These are phyloP conservation scores for Campoletis sonorensis DNA, from an alignment of 1,140 invertebrate genomes.

Conservation along the genomic window DNA sequence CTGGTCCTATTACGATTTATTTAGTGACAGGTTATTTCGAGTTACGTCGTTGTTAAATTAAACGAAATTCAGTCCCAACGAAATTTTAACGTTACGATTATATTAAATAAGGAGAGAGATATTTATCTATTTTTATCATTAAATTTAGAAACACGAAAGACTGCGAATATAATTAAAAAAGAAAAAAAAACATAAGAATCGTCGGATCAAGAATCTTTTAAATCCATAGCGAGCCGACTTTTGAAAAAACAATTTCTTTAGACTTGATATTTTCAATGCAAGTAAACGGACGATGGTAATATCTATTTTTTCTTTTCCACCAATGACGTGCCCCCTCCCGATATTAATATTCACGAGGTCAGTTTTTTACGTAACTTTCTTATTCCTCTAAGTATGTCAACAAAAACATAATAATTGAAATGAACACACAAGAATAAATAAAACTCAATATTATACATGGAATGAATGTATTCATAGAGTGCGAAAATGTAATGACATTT, in stretches of 20 bases:
- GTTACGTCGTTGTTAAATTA: not conserved
- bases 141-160: too few relatives aligned
- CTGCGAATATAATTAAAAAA: too few relatives aligned
- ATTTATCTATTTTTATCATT: too few relatives aligned
- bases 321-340: slow-evolving; percentile 68
- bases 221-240: not conserved
- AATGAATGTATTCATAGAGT: slow-evolving; percentile 13
- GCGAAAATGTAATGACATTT: not conserved
- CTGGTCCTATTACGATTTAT: slow-evolving; percentile 70
- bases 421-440: too few relatives aligned
- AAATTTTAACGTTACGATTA: too few relatives aligned
- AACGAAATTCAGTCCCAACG: too few relatives aligned
- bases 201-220: too few relatives aligned
- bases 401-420: slow-evolving; percentile 38
- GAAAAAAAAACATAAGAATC: too few relatives aligned
- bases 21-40: slow-evolving; percentile 55
- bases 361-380: slow-evolving; percentile 76
- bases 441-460: not conserved
- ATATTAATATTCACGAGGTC: slow-evolving; percentile 70
- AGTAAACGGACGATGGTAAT: not conserved
- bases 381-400: slow-evolving; percentile 70
- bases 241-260: not conserved
- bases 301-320: slow-evolving; percentile 68
- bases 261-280: too few relatives aligned
- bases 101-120: too few relatives aligned